A percentile compares a stretch with the other conserved stretches of the same genome.
These are phyloP conservation scores for Odontocerum albicorne DNA, from an alignment of 2,888 invertebrate genomes.

Conservation along the genomic window DNA sequence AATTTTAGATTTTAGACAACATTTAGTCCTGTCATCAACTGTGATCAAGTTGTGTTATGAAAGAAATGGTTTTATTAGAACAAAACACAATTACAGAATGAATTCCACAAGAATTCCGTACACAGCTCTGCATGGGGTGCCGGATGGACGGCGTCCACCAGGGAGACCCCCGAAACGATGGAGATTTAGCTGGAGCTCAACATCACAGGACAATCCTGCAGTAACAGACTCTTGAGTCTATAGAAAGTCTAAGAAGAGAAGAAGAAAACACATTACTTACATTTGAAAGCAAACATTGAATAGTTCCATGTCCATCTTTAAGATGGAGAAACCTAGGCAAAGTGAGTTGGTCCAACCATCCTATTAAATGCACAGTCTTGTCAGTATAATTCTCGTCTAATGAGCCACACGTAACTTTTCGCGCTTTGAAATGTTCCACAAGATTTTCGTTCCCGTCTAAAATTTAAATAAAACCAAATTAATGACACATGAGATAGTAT, in stretches of 20 bases:
- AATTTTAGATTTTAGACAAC: too few relatives aligned
- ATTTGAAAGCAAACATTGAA: conserved; percentile 45
- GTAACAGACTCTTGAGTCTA: too few relatives aligned
- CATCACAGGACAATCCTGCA: too few relatives aligned
- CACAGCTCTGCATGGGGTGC: too few relatives aligned
- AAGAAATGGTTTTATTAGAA: not conserved
- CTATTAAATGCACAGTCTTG: conserved; percentile 44
- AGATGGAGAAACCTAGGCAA: conserved; percentile 47
- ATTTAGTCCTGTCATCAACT: too few relatives aligned
- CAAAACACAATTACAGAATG: too few relatives aligned
- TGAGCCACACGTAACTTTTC: conserved; percentile 45
- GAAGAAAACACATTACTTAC: conserved; percentile 28
- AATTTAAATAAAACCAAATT: not conserved
- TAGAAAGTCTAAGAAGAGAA: too few relatives aligned
- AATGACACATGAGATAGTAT: too few relatives aligned
- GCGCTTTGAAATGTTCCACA: conserved; percentile 6
- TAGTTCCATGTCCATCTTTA: conserved; percentile 50
- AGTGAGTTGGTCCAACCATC: conserved; percentile 46
- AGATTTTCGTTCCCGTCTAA: conserved; percentile 19
- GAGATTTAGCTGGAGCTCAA: too few relatives aligned
- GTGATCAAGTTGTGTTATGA: not conserved
- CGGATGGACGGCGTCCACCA: too few relatives aligned
- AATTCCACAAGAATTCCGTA: too few relatives aligned
- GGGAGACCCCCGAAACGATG: too few relatives aligned
- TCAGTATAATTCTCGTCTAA: conserved; percentile 41